Conservation (phyloP, 2,113 vertebrate genomes). For the Sclerurus mexicanus region DNA sequence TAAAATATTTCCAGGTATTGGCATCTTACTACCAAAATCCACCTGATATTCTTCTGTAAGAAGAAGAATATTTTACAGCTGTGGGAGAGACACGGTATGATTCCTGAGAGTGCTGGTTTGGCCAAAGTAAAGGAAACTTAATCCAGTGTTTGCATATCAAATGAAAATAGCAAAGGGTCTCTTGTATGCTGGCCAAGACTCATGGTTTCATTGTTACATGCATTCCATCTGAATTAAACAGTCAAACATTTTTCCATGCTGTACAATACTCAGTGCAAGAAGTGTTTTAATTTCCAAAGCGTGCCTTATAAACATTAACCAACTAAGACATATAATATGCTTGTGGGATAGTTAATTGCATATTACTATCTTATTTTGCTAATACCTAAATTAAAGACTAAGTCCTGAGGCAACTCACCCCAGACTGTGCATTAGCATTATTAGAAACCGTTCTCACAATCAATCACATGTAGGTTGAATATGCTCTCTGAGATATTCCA, state of each 20-base stretch:
- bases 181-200: neutral
- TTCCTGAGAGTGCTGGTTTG: constrained; percentile 4
- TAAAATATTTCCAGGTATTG: constrained; percentile 43
- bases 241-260: constrained; percentile 20
- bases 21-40: neutral
- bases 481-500: neutral
- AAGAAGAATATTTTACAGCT: constrained; percentile 37
- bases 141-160: constrained; percentile 53
- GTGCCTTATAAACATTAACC: neutral
- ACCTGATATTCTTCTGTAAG: neutral
- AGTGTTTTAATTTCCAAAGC: constrained; percentile 13
- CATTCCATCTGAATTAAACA: constrained; percentile 49
- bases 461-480: neutral
- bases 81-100: neutral
- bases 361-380: constrained; percentile 32
- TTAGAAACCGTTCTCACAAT: neutral
- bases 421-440: neutral
- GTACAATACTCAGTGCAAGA: neutral
- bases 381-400: constrained; percentile 19
- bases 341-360: constrained; percentile 9
- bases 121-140: constrained; percentile 48
- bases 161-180: constrained; percentile 27
- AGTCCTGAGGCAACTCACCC: neutral
- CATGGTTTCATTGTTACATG: constrained; percentile 35
- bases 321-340: neutral